phyloP scores from a whole-genome alignment of 2,113 vertebrate genomes.

The Phrynosoma platyrhinos region DNA sequence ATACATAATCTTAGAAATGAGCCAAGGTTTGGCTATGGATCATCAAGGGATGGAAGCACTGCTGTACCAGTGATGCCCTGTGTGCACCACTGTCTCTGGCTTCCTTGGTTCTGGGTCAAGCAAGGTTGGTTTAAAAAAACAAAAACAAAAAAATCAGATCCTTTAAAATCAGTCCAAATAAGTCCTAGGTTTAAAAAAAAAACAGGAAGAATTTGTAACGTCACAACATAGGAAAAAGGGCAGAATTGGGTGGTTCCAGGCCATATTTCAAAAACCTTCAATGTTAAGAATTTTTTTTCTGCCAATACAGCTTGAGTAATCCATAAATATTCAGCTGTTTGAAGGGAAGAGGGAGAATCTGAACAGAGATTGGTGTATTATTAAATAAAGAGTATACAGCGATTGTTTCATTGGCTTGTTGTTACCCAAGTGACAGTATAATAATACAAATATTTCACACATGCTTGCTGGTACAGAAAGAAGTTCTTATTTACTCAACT shows the following conservation, averaged over 20 bases:
- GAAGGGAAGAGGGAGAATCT: constrained; percentile 37
- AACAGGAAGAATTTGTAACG: not conserved
- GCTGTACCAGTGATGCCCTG: not conserved
- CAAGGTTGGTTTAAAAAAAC: not conserved
- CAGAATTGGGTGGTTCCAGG: too few species aligned
- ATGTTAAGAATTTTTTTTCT: not conserved
- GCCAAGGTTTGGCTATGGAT: not conserved
- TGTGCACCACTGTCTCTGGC: not conserved
- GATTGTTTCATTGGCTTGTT: constrained; percentile 17
- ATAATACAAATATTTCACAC: not conserved
- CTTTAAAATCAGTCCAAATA: not conserved
- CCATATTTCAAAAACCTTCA: not conserved
- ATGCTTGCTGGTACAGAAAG: not conserved
- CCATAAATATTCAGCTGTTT: not conserved
- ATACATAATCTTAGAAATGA: not conserved
- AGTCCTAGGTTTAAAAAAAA: not conserved
- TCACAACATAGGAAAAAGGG: not conserved
- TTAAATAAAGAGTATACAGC: constrained; percentile 9
- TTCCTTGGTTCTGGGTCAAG: not conserved
- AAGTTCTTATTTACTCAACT: not conserved
- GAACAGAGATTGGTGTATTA: not conserved
- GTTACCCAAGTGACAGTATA: constrained; percentile 4
- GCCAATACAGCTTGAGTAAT: not conserved
- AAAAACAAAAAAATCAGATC: not conserved
- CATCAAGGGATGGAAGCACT: not conserved